Percentiles rank a stretch among this genome's conserved stretches.
phyloP scores from a whole-genome alignment of 2,113 vertebrate genomes.

The Sitta europaea region DNA sequence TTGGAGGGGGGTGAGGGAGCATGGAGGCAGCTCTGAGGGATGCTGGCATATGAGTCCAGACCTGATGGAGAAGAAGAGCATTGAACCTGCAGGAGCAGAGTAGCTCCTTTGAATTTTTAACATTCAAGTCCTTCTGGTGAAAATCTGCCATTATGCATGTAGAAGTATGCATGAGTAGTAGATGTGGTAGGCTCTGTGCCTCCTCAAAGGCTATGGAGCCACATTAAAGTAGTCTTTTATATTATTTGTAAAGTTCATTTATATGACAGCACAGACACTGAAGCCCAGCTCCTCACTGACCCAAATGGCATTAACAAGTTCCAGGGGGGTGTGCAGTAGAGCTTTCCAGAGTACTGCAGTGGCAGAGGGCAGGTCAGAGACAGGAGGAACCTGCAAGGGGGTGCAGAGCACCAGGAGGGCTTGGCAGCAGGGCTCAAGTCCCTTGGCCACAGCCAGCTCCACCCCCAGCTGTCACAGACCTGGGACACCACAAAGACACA shows the following conservation, averaged over 20 bases:
- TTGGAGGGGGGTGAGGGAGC: not conserved
- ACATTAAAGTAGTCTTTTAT: constrained; percentile 40
- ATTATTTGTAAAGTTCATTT: not conserved
- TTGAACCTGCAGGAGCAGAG: not conserved
- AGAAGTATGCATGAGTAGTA: not conserved
- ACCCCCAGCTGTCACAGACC: not conserved
- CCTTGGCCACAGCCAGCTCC: not conserved
- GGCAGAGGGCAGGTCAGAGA: not conserved
- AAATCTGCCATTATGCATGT: constrained; percentile 6
- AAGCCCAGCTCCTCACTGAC: not conserved
- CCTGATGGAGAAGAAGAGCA: not conserved
- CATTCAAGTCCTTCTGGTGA: not conserved
- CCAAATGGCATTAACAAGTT: not conserved
- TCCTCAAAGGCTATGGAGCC: constrained; percentile 14
- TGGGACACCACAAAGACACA: not conserved
- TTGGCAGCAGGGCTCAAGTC: not conserved
- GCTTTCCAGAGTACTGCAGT: not conserved
- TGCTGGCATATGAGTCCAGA: not conserved
- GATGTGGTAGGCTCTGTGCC: not conserved
- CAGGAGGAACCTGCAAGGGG: not conserved
- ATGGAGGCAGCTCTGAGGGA: not conserved
- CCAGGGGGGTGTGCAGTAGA: not conserved
- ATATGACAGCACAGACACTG: not conserved
- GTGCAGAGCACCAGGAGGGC: not conserved
- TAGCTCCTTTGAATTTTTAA: not conserved